Evolutionary conservation across 2,113 vertebrate genomes (phyloP).

Genomic region (Panurus biarmicus): DNA sequence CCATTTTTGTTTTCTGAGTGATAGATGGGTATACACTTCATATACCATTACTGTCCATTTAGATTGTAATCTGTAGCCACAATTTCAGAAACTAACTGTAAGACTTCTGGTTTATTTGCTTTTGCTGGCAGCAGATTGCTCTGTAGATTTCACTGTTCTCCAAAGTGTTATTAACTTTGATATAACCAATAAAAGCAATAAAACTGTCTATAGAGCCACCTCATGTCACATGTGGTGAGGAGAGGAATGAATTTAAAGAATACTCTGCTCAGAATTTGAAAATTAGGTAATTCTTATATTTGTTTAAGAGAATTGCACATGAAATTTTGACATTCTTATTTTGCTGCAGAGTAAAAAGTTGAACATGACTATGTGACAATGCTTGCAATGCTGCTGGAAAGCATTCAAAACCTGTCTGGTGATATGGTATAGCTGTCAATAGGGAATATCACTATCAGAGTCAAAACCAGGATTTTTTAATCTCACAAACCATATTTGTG

Average conservation of each 20-base stretch:
- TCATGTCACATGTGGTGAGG: rapidly evolving
- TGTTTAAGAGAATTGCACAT: background rate
- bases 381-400: background rate
- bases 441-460: background rate
- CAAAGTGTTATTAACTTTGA: background rate
- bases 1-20: background rate
- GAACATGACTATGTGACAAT: background rate
- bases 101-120: background rate
- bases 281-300: background rate
- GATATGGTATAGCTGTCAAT: background rate
- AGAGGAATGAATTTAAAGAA: background rate
- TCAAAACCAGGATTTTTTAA: background rate
- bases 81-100: background rate
- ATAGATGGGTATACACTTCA: background rate
- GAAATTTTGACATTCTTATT: background rate
- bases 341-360: background rate
- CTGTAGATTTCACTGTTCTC: background rate
- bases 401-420: background rate
- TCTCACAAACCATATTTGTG: background rate
- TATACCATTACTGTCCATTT: background rate
- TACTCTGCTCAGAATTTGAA: background rate
- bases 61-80: background rate
- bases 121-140: background rate
- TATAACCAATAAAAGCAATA: background rate
- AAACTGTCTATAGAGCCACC: background rate